These are phyloP conservation scores for Vulpes vulpes DNA, from an alignment of 2,113 vertebrate genomes.

Conservation along the genomic window DNA sequence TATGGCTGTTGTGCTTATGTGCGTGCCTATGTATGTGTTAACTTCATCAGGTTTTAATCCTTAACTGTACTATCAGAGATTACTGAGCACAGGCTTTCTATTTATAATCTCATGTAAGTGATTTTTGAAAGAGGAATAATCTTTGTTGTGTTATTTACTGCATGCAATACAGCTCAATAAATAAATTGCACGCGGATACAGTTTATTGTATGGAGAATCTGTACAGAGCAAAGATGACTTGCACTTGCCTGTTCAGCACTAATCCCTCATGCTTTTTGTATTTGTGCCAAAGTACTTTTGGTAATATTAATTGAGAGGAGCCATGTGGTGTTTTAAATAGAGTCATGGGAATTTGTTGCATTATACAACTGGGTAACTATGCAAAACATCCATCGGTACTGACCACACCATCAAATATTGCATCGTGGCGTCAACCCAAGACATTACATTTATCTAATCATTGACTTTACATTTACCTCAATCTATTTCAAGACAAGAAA, in stretches of 20 bases:
- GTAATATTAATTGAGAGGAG: conserved; percentile 83
- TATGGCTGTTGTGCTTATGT: background rate
- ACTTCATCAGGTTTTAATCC: background rate
- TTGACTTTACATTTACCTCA: conserved; percentile 78
- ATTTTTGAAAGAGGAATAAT: conserved; percentile 67
- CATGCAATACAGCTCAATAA: background rate
- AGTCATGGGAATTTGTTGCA: conserved; percentile 77
- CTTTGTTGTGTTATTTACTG: conserved; percentile 65
- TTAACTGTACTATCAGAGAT: conserved; percentile 14
- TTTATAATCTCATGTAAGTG: conserved; percentile 53
- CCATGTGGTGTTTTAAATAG: conserved; percentile 82
- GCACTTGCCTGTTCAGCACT: conserved; percentile 60
- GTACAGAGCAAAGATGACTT: conserved; percentile 4
- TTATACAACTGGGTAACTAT: conserved; percentile 82
- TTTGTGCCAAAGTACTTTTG: conserved; percentile 83
- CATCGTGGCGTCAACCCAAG: conserved; percentile 80
- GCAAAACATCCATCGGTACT: conserved; percentile 82
- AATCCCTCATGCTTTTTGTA: conserved; percentile 80
- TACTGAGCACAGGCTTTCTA: background rate
- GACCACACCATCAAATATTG: conserved; percentile 77
- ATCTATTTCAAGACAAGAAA: conserved; percentile 80
- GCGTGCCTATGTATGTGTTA: background rate
- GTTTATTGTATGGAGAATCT: conserved; percentile 40
- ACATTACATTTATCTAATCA: conserved; percentile 70
- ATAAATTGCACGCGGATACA: conserved; percentile 59